Evolutionary conservation across 1,140 invertebrate species (phyloP).

Genomic region (Asbolus verrucosus): DNA sequence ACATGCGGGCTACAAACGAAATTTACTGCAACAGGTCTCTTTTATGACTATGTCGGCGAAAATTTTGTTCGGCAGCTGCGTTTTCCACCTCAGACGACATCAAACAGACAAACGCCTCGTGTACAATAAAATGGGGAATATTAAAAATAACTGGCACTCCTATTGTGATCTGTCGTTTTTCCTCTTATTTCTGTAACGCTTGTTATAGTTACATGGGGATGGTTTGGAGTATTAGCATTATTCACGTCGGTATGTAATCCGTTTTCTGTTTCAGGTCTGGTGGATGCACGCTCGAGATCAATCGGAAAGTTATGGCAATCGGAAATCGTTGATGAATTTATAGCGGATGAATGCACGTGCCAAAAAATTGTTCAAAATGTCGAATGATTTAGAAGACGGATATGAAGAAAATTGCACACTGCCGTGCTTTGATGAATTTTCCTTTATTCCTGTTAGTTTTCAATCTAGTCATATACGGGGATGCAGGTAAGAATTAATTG

Average conservation of each 20-base stretch:
- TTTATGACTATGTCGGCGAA: slow-evolving; percentile 10
- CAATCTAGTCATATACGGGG: slow-evolving; percentile 41
- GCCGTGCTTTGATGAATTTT: slow-evolving; percentile 48
- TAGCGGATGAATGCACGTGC: slow-evolving; percentile 22
- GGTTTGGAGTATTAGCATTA: too few species aligned
- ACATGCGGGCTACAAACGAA: slow-evolving; percentile 14
- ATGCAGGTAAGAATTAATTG: slow-evolving; percentile 46
- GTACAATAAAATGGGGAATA: neutral
- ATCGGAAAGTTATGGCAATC: slow-evolving; percentile 18
- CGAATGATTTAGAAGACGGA: slow-evolving; percentile 47
- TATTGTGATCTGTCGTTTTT: too few species aligned
- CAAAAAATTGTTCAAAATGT: slow-evolving; percentile 49
- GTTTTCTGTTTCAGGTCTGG: slow-evolving; percentile 24
- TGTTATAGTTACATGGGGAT: too few species aligned
- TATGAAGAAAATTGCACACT: slow-evolving; percentile 51
- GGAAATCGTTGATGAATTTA: slow-evolving; percentile 20
- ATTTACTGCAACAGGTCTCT: slow-evolving; percentile 34
- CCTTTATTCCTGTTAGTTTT: slow-evolving; percentile 55
- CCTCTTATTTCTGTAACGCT: too few species aligned
- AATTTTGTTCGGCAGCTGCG: neutral
- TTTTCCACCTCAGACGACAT: slow-evolving; percentile 4
- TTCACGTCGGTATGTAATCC: neutral
- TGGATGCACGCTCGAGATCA: neutral
- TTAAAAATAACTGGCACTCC: neutral
- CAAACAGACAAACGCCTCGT: neutral